phyloP scores from a whole-genome alignment of 2,888 invertebrate species.

The Camponotus fellah region DNA sequence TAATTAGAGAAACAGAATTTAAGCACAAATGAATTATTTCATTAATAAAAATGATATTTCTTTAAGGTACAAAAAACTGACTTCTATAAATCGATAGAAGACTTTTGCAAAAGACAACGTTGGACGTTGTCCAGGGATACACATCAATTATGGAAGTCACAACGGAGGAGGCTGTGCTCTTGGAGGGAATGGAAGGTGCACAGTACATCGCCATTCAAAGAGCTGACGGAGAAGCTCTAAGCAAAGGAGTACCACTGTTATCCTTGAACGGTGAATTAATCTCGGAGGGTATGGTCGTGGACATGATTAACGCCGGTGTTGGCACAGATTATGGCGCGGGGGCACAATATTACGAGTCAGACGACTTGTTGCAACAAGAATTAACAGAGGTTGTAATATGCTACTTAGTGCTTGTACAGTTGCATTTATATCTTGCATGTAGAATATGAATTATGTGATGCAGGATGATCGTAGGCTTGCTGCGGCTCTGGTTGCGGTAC shows the following conservation, averaged over 20 bases:
- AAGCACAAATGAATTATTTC: background rate
- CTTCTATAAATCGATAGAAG: slow-evolving; percentile 58
- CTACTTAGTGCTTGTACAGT: background rate
- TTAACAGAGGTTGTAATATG: slow-evolving; percentile 80
- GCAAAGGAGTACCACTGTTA: slow-evolving; percentile 82
- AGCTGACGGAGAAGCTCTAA: slow-evolving; percentile 82
- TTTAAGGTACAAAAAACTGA: slow-evolving; percentile 45
- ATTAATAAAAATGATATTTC: background rate
- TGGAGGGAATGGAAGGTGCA: slow-evolving; percentile 84
- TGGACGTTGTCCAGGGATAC: background rate
- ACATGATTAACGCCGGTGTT: slow-evolving; percentile 84
- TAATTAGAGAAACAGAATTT: background rate
- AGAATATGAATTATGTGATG: slow-evolving; percentile 38
- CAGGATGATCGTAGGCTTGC: slow-evolving; percentile 89
- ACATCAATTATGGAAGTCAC: slow-evolving; percentile 81
- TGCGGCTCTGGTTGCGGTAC: slow-evolving; percentile 89
- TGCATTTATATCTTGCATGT: slow-evolving; percentile 23
- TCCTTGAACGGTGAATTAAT: slow-evolving; percentile 83
- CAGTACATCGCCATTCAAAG: slow-evolving; percentile 86
- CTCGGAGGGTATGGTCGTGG: slow-evolving; percentile 85
- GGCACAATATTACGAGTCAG: slow-evolving; percentile 83
- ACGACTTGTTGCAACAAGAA: slow-evolving; percentile 82
- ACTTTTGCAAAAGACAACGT: background rate
- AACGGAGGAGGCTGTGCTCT: slow-evolving; percentile 82
- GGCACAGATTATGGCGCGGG: slow-evolving; percentile 80